Conservation (phyloP, 2,888 invertebrate species). For the Microctonus aethiopoides region DNA sequence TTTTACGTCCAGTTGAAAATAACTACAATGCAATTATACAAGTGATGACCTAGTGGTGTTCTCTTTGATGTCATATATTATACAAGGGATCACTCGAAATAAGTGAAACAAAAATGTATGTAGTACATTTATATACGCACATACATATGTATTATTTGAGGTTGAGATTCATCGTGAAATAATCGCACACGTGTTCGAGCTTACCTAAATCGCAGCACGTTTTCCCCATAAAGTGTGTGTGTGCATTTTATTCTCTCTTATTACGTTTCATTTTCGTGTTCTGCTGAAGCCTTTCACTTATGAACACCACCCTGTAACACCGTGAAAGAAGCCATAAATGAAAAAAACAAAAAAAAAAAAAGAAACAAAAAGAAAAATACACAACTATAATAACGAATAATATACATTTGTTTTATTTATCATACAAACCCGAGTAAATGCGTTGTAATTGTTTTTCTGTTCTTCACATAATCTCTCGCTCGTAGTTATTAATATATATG, state of each 20-base stretch:
- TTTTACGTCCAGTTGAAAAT: background rate
- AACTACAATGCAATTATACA: conserved; percentile 40
- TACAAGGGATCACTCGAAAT: no score
- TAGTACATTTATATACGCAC: background rate
- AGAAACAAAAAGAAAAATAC: no score
- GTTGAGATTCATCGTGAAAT: conserved; percentile 22
- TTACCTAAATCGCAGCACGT: conserved; percentile 7
- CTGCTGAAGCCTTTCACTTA: conserved; percentile 4
- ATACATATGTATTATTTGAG: conserved; percentile 31
- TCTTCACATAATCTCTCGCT: background rate
- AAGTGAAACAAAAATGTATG: no score
- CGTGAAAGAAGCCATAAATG: background rate
- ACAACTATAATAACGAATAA: no score
- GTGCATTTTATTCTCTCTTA: conserved; percentile 7
- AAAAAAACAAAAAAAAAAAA: background rate
- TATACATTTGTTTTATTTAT: background rate
- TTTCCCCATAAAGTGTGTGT: background rate
- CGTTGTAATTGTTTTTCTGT: conserved; percentile 1
- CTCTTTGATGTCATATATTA: conserved; percentile 54
- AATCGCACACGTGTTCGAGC: conserved; percentile 8
- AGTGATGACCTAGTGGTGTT: conserved; percentile 53
- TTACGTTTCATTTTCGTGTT: conserved; percentile 19
- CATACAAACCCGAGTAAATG: background rate
- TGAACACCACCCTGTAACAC: background rate
- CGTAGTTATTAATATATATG: conserved; percentile 12